A percentile compares a stretch with the other conserved stretches of the same genome.
Conservation (phyloP, 2,113 vertebrate genomes). For the Vicugna pacos region DNA sequence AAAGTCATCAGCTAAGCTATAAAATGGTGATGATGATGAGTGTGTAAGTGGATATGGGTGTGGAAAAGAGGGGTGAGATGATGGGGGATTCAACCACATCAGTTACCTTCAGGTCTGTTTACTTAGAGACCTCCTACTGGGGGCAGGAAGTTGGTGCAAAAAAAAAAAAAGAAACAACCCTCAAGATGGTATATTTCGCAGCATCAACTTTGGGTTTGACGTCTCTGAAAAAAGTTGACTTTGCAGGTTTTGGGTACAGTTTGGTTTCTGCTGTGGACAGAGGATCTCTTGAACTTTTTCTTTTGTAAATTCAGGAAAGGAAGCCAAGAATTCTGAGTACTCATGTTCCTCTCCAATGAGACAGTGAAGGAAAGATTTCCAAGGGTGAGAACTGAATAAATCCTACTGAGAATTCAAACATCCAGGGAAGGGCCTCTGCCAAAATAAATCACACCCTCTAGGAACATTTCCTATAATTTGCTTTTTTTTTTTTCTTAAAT, state of each 20-base stretch:
- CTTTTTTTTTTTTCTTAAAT: slow-evolving; percentile 48
- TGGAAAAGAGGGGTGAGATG: not conserved
- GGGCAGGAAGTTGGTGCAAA: not conserved
- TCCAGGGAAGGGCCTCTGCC: slow-evolving; percentile 59
- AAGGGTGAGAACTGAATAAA: slow-evolving; percentile 73
- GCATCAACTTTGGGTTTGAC: slow-evolving; percentile 27
- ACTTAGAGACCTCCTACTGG: not conserved
- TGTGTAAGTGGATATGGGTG: not conserved
- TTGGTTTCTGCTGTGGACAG: slow-evolving; percentile 54
- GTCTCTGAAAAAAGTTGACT: slow-evolving; percentile 23
- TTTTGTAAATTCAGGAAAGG: slow-evolving; percentile 56
- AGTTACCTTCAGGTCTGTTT: not conserved
- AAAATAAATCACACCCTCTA: slow-evolving; percentile 79
- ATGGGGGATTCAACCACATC: not conserved
- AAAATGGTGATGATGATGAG: not conserved
- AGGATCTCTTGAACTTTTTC: slow-evolving; percentile 63
- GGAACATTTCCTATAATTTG: slow-evolving; percentile 75
- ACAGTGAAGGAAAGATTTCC: slow-evolving; percentile 71
- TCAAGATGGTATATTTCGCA: slow-evolving; percentile 11
- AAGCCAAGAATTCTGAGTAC: slow-evolving; percentile 74
- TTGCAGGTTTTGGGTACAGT: slow-evolving; percentile 26
- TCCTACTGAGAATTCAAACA: slow-evolving; percentile 70
- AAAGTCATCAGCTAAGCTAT: not conserved
- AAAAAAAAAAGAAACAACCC: not conserved
- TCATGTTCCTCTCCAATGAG: slow-evolving; percentile 63